These are phyloP conservation scores for Glaucomys volans DNA, from an alignment of 2,113 vertebrate species.

Conservation along the genomic window DNA sequence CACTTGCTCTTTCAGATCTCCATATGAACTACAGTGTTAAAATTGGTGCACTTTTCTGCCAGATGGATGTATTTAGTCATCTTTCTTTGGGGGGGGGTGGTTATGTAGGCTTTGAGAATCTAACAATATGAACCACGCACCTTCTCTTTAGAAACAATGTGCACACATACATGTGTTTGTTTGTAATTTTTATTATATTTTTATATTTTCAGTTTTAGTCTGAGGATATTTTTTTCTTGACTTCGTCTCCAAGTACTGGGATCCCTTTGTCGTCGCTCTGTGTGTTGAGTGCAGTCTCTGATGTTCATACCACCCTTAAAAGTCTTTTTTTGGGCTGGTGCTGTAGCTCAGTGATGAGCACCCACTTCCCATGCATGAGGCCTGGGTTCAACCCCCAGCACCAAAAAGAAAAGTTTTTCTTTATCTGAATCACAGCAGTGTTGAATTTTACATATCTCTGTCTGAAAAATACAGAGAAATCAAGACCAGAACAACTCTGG, in stretches of 20 bases:
- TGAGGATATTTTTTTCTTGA: neutral
- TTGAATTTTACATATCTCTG: neutral
- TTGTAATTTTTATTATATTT: neutral
- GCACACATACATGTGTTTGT: neutral
- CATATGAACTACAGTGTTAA: neutral
- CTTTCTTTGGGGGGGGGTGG: neutral
- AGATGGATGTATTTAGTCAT: neutral
- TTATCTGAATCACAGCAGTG: neutral
- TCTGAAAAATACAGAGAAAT: neutral
- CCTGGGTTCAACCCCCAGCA: neutral
- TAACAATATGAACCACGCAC: neutral
- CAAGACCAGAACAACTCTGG: neutral
- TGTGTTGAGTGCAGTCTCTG: neutral
- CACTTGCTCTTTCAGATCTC: neutral
- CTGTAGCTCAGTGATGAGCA: neutral
- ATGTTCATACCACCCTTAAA: neutral
- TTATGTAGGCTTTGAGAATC: neutral
- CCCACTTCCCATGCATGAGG: neutral
- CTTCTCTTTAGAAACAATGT: slow-evolving; percentile 17
- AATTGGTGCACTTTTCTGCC: neutral
- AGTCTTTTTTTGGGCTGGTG: neutral
- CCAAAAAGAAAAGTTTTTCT: neutral
- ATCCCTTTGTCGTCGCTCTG: neutral
- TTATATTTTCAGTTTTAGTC: neutral
- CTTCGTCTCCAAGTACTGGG: neutral